Base-by-base conservation (phyloP, 2,113 vertebrate genomes). In the Tragelaphus imberbis region DNA sequence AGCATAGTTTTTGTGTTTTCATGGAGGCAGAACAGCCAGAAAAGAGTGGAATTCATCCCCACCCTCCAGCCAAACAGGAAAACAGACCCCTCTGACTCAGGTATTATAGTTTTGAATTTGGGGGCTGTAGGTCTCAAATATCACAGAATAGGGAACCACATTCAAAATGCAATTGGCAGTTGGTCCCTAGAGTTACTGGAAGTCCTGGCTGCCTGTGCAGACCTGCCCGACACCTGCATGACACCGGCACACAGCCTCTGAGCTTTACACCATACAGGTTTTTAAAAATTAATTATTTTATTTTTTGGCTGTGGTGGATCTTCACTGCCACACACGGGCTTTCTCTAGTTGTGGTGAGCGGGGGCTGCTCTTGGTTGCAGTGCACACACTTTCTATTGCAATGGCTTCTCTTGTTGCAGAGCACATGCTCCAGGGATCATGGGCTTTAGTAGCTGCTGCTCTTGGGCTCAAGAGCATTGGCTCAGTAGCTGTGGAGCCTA, bases 221-320 rank as follows among this genome's bases (percentile, higher is more conserved):
- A 1, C 44, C n/a, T 6, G 2, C 21, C 21, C 4, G 1, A 36
- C 9, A 19, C 33, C 61, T 14, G 17, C 53, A 13, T 33, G 68
- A 65, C 1, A 1, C 11, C 15, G 1, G 25, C 12, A 0, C 11
- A 6, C 5, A 16, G 21, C 2, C 33, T 88, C 63, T 0, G 14
- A 19, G 51, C 49, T 81, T 33, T 9, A 84, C 3, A 30, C 40
- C 12, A 27, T 7, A 15, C 11, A 4, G 6, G 23, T 77, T 77
- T 15, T 7, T 0, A 44, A 77, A 77, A 44, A 7, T 5, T 23
- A 68, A 36, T 3, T 71, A 23, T 4, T 68, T 36, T 71, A 23
- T 12, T 44, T 44, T 44, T 44, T 44, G 40, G 71, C 71, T 44
- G 40, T 77, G 71, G 23, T 44, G 71, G 71, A 13, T 77, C 71